These are phyloP conservation scores for Physocephala rufipes DNA, from an alignment of 2,888 invertebrate genomes.

Conservation along the genomic window DNA sequence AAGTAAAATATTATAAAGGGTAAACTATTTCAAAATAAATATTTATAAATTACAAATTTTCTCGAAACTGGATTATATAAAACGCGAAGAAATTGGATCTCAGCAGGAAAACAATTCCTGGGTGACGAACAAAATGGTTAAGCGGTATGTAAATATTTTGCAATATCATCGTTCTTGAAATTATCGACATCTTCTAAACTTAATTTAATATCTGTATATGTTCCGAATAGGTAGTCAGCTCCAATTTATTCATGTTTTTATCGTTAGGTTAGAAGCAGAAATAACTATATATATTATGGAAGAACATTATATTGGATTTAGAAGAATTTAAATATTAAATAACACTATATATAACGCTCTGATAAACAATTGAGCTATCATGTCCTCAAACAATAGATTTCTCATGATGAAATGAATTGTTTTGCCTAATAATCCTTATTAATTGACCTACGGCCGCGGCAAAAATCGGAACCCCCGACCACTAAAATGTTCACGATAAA, in stretches of 20 bases:
- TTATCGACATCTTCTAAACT: not conserved
- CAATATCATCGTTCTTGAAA: too few relatives aligned
- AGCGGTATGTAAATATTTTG: constrained; percentile 66
- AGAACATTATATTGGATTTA: too few relatives aligned
- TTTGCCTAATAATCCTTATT: too few relatives aligned
- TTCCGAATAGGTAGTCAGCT: not conserved
- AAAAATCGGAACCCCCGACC: too few relatives aligned
- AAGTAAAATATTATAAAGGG: too few relatives aligned
- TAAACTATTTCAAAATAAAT: constrained; percentile 58
- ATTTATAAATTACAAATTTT: constrained; percentile 64
- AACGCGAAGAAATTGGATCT: constrained; percentile 66
- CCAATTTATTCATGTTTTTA: not conserved
- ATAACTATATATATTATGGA: not conserved
- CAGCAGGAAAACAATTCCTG: constrained; percentile 66
- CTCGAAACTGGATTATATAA: constrained; percentile 66
- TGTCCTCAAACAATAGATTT: too few relatives aligned
- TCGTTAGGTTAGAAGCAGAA: not conserved
- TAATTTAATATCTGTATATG: not conserved
- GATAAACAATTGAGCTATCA: too few relatives aligned
- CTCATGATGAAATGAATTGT: too few relatives aligned
- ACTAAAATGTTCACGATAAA: too few relatives aligned
- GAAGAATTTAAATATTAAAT: too few relatives aligned
- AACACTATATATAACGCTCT: too few relatives aligned
- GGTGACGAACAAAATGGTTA: constrained; percentile 66
- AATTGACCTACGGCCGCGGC: too few relatives aligned